phyloP scores from a whole-genome alignment of 2,797 vertebrate species.

The Mus caroli region DNA sequence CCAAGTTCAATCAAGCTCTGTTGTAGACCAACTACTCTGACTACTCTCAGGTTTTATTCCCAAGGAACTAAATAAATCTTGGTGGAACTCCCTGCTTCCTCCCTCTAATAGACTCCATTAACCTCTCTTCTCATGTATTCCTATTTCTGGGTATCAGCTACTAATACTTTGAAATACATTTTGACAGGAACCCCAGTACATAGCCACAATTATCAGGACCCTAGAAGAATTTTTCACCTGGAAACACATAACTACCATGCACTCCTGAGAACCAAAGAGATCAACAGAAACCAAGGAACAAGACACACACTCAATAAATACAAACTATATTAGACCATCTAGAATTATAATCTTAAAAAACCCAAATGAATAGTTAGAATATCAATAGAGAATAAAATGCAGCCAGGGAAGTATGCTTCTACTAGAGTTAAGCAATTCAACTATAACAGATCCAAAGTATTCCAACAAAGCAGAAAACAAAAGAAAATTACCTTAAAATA shows the following conservation, averaged over 20 bases:
- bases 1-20: not conserved
- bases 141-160: not conserved
- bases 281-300: not conserved
- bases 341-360: not conserved
- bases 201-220: not conserved
- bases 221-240: not conserved
- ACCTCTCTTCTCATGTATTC: not conserved
- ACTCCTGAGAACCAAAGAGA: not conserved
- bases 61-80: not conserved
- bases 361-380: not conserved
- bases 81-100: not conserved
- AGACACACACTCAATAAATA: not conserved
- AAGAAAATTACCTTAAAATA: not conserved
- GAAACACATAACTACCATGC: not conserved
- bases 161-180: not conserved
- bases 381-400: not conserved
- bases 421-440: not conserved
- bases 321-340: not conserved
- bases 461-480: not conserved
- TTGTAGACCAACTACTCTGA: not conserved
- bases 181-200: not conserved
- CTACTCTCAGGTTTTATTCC: not conserved
- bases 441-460: not conserved
- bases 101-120: not conserved
- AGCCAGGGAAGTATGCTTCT: not conserved